Conservation (phyloP, 2,797 vertebrate species). For the Sandelia bainsii region DNA sequence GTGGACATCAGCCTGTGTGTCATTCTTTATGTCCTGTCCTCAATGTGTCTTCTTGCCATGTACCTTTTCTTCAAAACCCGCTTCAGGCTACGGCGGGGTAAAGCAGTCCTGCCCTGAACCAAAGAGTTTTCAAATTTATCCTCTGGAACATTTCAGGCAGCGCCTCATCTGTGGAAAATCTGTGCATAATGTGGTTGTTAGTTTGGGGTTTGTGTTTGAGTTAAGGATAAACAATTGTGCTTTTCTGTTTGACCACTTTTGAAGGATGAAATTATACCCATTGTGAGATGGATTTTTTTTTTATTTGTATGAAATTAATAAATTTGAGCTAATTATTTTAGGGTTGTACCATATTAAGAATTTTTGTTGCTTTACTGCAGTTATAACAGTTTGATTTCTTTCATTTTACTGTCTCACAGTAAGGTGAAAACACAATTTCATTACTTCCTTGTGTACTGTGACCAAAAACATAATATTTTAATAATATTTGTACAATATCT, state of each 20-base stretch:
- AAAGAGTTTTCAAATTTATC: neutral
- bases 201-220: conserved; percentile 20
- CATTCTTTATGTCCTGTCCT: conserved; percentile 90
- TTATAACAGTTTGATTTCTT: neutral
- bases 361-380: conserved; percentile 5
- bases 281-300: conserved; percentile 9
- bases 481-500: conserved; percentile 16
- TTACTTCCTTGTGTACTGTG: neutral
- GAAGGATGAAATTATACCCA: conserved; percentile 25
- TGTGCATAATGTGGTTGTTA: conserved; percentile 21
- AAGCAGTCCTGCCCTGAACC: conserved; percentile 73
- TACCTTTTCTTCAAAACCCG: conserved; percentile 90
- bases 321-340: conserved; percentile 1
- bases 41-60: conserved; percentile 90
- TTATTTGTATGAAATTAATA: conserved; percentile 20
- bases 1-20: conserved; percentile 92
- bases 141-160: conserved; percentile 8
- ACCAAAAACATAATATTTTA: neutral
- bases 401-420: neutral
- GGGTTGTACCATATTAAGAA: neutral
- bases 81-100: conserved; percentile 74
- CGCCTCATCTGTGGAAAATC: conserved; percentile 10
- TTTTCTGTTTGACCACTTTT: conserved; percentile 51
- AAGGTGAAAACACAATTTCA: neutral
- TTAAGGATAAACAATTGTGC: conserved; percentile 10